Conservation (phyloP, 2,888 invertebrate species). For the Pristionchus arcanus region DNA sequence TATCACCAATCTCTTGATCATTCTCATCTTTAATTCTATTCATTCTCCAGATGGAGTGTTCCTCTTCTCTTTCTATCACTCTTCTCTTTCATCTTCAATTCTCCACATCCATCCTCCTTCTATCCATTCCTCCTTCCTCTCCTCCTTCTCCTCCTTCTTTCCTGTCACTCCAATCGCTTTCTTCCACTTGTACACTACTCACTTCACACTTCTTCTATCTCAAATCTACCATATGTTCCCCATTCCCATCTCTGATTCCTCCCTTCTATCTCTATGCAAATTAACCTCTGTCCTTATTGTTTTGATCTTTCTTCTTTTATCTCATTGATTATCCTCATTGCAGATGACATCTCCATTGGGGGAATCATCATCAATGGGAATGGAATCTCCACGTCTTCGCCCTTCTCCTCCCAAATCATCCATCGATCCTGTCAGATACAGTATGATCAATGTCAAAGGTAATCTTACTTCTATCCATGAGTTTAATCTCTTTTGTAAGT, state of each 20-base stretch:
- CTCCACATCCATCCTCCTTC: neutral
- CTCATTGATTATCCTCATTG: neutral
- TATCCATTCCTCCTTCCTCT: neutral
- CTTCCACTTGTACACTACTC: conserved; percentile 34
- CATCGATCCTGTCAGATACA: conserved; percentile 93
- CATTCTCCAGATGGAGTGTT: neutral
- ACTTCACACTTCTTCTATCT: conserved; percentile 16
- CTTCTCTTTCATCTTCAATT: neutral
- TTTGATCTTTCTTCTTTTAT: neutral
- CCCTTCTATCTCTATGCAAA: conserved; percentile 5
- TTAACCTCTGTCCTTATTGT: neutral
- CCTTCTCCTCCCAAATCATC: conserved; percentile 83
- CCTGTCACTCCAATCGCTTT: conserved; percentile 9
- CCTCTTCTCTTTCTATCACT: neutral
- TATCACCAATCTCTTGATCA: neutral
- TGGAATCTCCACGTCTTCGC: conserved; percentile 66
- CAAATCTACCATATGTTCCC: conserved; percentile 13
- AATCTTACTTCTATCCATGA: conserved; percentile 33
- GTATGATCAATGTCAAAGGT: conserved; percentile 94
- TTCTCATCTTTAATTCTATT: neutral
- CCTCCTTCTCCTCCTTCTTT: neutral
- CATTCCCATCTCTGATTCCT: conserved; percentile 1
- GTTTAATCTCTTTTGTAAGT: neutral
- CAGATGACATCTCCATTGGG: conserved; percentile 18
- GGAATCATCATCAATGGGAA: neutral